Conservation (phyloP, 2,888 invertebrate genomes). For the Acronicta psi region DNA sequence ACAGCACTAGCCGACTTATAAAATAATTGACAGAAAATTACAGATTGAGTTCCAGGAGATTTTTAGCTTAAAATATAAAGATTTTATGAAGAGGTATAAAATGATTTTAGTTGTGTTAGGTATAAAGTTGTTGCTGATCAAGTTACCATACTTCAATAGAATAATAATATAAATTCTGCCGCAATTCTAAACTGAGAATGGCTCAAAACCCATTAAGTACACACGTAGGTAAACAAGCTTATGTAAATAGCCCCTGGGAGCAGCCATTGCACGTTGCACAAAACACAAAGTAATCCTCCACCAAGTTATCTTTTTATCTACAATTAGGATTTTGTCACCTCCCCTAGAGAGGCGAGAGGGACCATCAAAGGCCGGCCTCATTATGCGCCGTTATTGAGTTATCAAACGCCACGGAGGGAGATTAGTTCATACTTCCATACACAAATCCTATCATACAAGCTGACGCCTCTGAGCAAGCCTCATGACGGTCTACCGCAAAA, state of each 20-base stretch:
- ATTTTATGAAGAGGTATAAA: too few species aligned
- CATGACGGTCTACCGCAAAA: slow-evolving; percentile 86
- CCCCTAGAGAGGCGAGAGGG: slow-evolving; percentile 59
- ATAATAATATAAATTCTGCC: neutral
- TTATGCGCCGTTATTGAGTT: slow-evolving; percentile 88
- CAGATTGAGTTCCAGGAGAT: too few species aligned
- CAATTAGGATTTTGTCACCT: slow-evolving; percentile 88
- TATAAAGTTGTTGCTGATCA: too few species aligned
- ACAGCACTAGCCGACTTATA: too few species aligned
- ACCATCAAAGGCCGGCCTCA: slow-evolving; percentile 85
- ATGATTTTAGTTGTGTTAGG: too few species aligned
- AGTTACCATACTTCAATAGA: neutral
- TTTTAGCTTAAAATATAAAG: too few species aligned
- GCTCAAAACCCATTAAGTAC: slow-evolving; percentile 38
- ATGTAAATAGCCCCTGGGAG: slow-evolving; percentile 55
- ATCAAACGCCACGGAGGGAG: slow-evolving; percentile 84
- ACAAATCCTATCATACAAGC: slow-evolving; percentile 89
- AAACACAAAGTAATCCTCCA: slow-evolving; percentile 65
- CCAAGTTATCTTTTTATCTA: slow-evolving; percentile 88
- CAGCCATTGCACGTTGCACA: slow-evolving; percentile 65
- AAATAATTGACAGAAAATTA: too few species aligned
- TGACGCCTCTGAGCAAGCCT: slow-evolving; percentile 87
- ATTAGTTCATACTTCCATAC: slow-evolving; percentile 89
- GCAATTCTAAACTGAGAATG: slow-evolving; percentile 24
- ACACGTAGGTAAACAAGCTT: slow-evolving; percentile 51